phyloP scores from a whole-genome alignment of 92 coral and sea anemone genomes.

The Blastomussa wellsi region DNA sequence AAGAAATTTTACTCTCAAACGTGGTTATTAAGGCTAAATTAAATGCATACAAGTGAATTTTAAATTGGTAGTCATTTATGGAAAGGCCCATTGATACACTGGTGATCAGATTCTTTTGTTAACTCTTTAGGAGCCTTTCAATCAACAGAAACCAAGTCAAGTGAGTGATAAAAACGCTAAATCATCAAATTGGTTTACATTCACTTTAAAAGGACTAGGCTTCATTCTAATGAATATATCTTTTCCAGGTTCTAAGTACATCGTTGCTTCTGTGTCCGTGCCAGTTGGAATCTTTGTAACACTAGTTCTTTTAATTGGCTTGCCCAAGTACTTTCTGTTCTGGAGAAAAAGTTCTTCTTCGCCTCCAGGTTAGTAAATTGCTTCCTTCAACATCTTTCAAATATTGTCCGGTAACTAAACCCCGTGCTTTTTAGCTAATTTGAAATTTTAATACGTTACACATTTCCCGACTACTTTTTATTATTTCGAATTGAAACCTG shows the following conservation, averaged over 20 bases:
- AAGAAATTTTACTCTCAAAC: no score
- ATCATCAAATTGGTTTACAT: not conserved
- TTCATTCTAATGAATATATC: not conserved
- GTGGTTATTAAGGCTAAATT: no score
- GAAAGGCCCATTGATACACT: no score
- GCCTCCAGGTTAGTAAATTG: not conserved
- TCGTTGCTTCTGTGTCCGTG: not conserved
- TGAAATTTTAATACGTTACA: no score
- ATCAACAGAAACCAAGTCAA: not conserved
- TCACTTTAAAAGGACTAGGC: not conserved
- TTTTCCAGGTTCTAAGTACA: not conserved
- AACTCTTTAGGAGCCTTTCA: not conserved
- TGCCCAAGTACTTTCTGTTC: not conserved
- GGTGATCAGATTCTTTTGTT: not conserved
- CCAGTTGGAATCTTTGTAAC: not conserved
- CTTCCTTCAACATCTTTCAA: not conserved
- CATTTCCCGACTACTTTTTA: no score
- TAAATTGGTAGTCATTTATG: no score
- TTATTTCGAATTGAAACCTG: not conserved
- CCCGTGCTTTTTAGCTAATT: no score
- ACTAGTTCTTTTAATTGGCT: not conserved
- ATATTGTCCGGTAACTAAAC: no score
- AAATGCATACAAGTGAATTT: no score
- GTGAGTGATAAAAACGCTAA: not conserved
- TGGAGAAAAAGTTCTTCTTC: not conserved